A percentile compares a stretch with the other conserved stretches of the same genome.
phyloP scores from a whole-genome alignment of 2,797 vertebrate species.

The Trematomus bernacchii region DNA sequence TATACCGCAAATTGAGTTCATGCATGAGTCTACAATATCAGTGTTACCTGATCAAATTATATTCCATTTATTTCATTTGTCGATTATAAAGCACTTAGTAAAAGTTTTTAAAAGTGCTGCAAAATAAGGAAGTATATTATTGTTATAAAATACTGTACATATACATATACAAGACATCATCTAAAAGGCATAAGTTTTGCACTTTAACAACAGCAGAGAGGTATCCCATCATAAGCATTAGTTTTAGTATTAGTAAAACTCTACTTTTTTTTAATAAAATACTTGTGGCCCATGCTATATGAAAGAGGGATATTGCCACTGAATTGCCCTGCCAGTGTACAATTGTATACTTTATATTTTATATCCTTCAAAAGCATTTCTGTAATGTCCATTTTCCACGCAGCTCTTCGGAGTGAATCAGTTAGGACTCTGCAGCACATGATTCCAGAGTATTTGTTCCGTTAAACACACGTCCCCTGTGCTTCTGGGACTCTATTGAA shows the following conservation, averaged over 20 bases:
- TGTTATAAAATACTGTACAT: neutral
- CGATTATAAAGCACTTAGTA: neutral
- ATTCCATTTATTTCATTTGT: neutral
- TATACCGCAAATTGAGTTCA: too few relatives aligned
- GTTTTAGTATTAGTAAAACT: neutral
- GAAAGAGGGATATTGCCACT: conserved; percentile 10
- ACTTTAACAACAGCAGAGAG: neutral
- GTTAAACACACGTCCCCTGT: conserved; percentile 20
- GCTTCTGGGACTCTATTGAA: conserved; percentile 30
- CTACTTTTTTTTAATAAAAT: neutral
- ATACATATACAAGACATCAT: neutral
- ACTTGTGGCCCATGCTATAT: neutral
- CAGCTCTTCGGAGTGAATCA: neutral
- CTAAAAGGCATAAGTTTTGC: neutral
- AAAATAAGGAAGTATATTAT: neutral
- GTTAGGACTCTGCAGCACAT: neutral
- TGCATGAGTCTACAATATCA: neutral
- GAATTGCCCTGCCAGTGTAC: neutral
- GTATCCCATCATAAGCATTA: neutral
- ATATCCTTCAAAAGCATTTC: neutral
- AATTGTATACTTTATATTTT: neutral
- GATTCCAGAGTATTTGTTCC: conserved; percentile 29
- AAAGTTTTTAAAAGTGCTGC: neutral
- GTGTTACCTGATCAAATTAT: neutral
- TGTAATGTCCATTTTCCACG: neutral